Conservation (phyloP, 2,797 vertebrate genomes). For the Halcyon badia region DNA sequence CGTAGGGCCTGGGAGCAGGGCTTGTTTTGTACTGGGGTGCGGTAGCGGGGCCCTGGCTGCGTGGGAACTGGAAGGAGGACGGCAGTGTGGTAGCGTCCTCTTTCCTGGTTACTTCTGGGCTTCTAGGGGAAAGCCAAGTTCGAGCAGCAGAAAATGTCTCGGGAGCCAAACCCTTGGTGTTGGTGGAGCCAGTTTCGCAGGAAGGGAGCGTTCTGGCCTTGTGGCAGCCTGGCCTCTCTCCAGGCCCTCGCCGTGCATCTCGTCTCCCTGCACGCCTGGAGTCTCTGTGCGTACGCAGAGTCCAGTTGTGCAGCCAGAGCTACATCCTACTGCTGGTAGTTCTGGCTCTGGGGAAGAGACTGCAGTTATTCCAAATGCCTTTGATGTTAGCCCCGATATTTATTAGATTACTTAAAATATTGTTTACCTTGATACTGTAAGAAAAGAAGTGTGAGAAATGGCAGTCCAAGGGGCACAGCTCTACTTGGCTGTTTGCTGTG, state of each 20-base stretch:
- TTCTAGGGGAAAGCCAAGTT: not conserved
- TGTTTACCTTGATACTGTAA: not conserved
- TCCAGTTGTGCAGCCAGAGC: not conserved
- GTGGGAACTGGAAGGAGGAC: not conserved
- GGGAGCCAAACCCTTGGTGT: accelerated
- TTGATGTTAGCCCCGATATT: not conserved
- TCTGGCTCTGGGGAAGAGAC: not conserved
- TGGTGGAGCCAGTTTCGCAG: not conserved
- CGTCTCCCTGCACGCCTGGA: not conserved
- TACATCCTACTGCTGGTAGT: not conserved
- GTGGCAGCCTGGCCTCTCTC: not conserved
- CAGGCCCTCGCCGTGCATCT: not conserved
- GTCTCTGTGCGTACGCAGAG: not conserved
- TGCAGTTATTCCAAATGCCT: not conserved
- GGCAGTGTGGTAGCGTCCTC: not conserved
- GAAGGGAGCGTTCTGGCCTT: accelerated
- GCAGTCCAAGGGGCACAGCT: accelerated
- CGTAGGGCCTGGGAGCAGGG: not conserved
- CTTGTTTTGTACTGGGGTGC: accelerated
- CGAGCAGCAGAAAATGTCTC: not conserved
- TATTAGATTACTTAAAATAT: no score
- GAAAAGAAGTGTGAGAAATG: not conserved
- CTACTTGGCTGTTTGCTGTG: accelerated
- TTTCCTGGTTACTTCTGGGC: not conserved
- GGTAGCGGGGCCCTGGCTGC: not conserved